phyloP scores from a whole-genome alignment of 2,113 vertebrate genomes.

The Microtus ochrogaster region DNA sequence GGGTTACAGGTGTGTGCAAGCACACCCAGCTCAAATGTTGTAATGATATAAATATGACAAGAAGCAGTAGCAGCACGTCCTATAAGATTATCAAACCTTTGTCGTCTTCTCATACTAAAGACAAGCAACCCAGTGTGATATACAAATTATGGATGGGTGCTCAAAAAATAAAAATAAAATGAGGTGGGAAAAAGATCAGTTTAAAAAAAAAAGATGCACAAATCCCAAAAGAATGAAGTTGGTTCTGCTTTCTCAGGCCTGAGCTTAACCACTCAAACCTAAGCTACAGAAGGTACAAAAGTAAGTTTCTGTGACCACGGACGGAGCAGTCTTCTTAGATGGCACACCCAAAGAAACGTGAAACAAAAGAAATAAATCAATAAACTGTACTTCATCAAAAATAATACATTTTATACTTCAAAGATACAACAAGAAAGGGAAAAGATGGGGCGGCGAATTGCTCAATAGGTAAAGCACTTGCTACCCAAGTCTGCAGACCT shows the following conservation, averaged over 20 bases:
- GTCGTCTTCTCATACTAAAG: neutral
- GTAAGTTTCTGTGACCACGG: neutral
- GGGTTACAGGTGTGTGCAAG: neutral
- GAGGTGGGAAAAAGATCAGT: neutral
- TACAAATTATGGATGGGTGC: neutral
- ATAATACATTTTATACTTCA: neutral
- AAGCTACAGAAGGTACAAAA: neutral
- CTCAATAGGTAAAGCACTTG: neutral
- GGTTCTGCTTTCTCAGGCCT: neutral
- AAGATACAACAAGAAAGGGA: conserved; percentile 37
- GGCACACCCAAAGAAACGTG: neutral
- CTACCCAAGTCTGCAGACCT: neutral
- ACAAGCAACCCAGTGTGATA: neutral
- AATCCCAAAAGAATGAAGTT: conserved; percentile 8
- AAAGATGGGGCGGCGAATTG: neutral
- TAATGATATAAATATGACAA: neutral
- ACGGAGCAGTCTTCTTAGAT: neutral
- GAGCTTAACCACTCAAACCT: conserved; percentile 4
- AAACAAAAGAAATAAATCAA: neutral
- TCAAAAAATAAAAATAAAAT: neutral
- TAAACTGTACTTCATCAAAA: neutral
- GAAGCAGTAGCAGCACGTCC: neutral
- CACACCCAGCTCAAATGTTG: neutral
- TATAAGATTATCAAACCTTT: neutral
- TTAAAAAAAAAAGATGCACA: conserved; percentile 11